Evolutionary conservation across 2,888 invertebrate genomes (phyloP), one percentile per base, ranked within the genome.

Genomic region (Tuberolachnus salignus): DNA sequence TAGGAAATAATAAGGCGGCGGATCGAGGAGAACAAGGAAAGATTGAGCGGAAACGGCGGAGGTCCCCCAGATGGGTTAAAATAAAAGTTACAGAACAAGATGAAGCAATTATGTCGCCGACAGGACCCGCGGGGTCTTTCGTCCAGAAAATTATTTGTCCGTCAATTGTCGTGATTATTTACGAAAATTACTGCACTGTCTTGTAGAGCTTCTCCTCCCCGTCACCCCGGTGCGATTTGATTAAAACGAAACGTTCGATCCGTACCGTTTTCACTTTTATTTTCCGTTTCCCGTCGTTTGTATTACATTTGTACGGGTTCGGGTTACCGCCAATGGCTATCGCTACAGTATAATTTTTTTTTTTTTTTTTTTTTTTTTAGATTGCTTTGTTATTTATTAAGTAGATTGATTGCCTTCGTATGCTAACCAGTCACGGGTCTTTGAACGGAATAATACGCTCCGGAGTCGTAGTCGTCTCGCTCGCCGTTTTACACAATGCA

Each of bases 251-350:
- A 70, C 11, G 42, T 57, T 69, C 19, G 21, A 53, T 14, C n/a
- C 53, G 42, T 26, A 42, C 21, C 6, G 34, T 69, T 42, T 69
- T 70, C 69, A 70, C 34, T 67, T 51, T 67, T 53, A 67, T 67
- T 67, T 67, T 67, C n/a, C 13, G 16, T 59, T 26, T 10, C 26
- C 16, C 14, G 6, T 4, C 34, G 6, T 34, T 34, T 34, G 34
- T n/a, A n/a, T n/a, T 44, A 71, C 46, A 72, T 59, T 72, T 72
- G 26, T 72, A 63, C 49, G 72, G 49, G 51, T 72, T 72, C 72
- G 72, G 61, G 72, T 61, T 72, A 14, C 49, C n/a, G n/a, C n/a
- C 6, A 61, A 72, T 51, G 26, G 51, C 51, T 61, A 61, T 51
- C 61, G 21, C 34, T 72, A 34, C 34, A 19, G 34, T 34, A 34